Evolutionary conservation across 2,888 invertebrate genomes (phyloP), one percentile per base, ranked within the genome.

Genomic region (Callinectes sapidus): DNA sequence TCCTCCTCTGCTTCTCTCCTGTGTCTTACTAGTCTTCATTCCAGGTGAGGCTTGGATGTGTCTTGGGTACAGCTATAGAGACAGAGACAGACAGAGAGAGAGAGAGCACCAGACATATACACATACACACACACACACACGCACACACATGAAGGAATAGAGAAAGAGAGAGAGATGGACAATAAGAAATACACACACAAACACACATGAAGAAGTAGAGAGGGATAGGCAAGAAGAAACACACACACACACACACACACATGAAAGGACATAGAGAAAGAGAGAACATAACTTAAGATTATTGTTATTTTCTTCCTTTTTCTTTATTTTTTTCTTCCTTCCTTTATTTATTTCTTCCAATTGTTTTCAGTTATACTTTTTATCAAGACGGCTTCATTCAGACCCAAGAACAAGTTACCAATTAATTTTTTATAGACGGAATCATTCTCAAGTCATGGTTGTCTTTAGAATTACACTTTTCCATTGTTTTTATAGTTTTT

Each of bases 11-110:
- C 35, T 1, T 35, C 35, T n/a, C 16, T 16, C 81, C 3, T 81
- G 35, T 81, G 81, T 32, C 81, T 81, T 6, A 81, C 81, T 81
- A 81, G 81, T 81, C 35, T 81, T 2, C 81, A 81, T 18, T 81
- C 81, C 1, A 81, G 81, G 81, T 81, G 81, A 81, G 81, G 16
- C 71, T 23, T 28, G 28, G 16, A 1, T 61, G 61, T 61, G 3
- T 23, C 6, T 8, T 61, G 3, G 3, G 61, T n/a, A n/a, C n/a
- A n/a, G n/a, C n/a, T n/a, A n/a, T 2, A 23, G 61, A 61, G 61
- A 16, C 23, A 48, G 48, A 48, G 48, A 10, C 8, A 48, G 48
- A 48, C 8, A 48, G 10, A 48, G 48, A 48, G 48, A 48, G 48
- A 48, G 61, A 23, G 61, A 61, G 61, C 1, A 61, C 23, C 5